phyloP scores from a whole-genome alignment of 2,888 invertebrate species.

The Saturnia japonica region DNA sequence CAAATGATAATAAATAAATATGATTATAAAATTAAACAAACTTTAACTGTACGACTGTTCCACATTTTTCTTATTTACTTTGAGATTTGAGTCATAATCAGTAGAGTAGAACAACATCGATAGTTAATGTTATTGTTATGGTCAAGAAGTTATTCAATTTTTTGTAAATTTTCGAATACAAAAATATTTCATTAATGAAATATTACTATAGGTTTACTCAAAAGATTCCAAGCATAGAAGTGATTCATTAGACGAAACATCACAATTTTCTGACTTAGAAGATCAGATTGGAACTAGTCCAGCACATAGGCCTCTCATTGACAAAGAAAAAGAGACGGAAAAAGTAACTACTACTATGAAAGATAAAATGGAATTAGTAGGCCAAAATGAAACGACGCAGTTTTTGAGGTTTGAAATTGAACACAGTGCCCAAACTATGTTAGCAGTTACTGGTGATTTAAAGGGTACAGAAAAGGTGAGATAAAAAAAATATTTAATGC shows the following conservation, averaged over 20 bases:
- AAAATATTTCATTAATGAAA: constrained; percentile 14
- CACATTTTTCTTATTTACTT: not conserved
- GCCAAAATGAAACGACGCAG: constrained; percentile 57
- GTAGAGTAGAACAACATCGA: not conserved
- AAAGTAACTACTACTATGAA: constrained; percentile 39
- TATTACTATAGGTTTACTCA: constrained; percentile 59
- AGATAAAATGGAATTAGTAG: constrained; percentile 37
- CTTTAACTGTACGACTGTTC: not conserved
- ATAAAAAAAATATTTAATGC: not conserved
- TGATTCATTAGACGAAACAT: constrained; percentile 76
- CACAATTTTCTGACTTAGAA: constrained; percentile 77
- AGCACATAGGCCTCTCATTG: constrained; percentile 53
- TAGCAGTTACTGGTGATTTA: constrained; percentile 33
- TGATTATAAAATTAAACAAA: too few species aligned
- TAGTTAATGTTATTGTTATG: not conserved
- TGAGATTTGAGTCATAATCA: not conserved
- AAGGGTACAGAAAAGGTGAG: constrained; percentile 62
- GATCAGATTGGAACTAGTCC: constrained; percentile 74
- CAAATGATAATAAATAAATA: too few species aligned
- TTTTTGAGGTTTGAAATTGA: constrained; percentile 69
- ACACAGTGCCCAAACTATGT: constrained; percentile 59
- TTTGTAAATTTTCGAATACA: not conserved
- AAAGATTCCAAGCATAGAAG: constrained; percentile 75
- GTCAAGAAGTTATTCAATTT: not conserved
- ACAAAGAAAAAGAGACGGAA: constrained; percentile 47